Evolutionary conservation across 1,140 invertebrate species (phyloP).

Genomic region (Ceratina japonica): DNA sequence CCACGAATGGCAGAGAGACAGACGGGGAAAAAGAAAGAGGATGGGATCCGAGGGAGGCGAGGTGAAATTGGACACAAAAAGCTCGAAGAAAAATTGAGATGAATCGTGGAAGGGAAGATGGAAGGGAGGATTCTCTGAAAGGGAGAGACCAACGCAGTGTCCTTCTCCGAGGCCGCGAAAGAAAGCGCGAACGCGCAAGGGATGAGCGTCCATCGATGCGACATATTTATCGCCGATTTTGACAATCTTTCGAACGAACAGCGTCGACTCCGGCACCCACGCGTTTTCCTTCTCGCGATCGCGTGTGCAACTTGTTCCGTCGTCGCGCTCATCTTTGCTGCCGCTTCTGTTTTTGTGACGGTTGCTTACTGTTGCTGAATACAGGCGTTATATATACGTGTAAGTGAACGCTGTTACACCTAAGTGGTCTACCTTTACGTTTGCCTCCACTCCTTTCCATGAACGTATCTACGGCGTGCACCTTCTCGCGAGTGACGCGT

Average conservation of each 20-base stretch:
- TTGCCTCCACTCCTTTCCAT: not conserved
- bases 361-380: not conserved
- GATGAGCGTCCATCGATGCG: constrained; percentile 46
- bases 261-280: not conserved
- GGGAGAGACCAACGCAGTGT: constrained; percentile 56
- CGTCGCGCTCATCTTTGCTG: not conserved
- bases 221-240: constrained; percentile 25
- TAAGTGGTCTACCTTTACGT: not conserved
- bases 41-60: constrained; percentile 59
- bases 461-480: not conserved
- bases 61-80: constrained; percentile 70
- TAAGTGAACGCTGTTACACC: constrained; percentile 9
- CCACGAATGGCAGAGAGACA: constrained; percentile 47
- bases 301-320: too few relatives aligned
- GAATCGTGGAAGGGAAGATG: constrained; percentile 68
- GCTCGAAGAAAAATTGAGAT: constrained; percentile 74
- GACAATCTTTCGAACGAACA: not conserved
- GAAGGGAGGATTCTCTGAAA: constrained; percentile 54
- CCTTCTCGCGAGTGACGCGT: constrained; percentile 3
- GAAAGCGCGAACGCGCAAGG: constrained; percentile 52
- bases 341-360: not conserved
- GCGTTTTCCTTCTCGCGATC: not conserved
- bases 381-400: constrained; percentile 7
- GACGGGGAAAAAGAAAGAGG: constrained; percentile 62
- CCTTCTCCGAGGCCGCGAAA: constrained; percentile 57